Conservation (phyloP, 2,888 invertebrate genomes). For the Keiferia lycopersicella region DNA sequence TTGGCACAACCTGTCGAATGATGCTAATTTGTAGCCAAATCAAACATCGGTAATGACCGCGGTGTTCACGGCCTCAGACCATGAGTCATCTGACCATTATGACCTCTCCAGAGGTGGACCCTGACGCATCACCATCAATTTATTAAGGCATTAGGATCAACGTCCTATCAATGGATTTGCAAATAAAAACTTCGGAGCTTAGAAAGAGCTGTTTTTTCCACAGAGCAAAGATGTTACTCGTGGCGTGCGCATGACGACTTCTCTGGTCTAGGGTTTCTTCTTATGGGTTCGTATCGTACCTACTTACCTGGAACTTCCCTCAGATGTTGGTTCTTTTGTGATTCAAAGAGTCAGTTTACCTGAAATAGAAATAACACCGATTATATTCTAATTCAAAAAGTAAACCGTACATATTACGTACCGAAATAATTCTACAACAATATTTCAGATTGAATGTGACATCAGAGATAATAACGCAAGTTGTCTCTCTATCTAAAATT, state of each 20-base stretch:
- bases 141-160: conserved; percentile 1
- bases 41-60: background rate
- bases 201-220: too few species aligned
- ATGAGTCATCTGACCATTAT: background rate
- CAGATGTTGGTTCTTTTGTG: background rate
- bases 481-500: too few species aligned
- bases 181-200: too few species aligned
- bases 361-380: background rate
- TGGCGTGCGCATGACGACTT: too few species aligned
- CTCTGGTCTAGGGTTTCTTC: too few species aligned
- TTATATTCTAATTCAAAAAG: background rate
- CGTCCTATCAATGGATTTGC: background rate
- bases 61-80: background rate
- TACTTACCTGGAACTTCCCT: background rate
- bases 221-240: too few species aligned
- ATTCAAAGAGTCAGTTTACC: background rate
- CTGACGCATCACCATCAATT: conserved; percentile 2
- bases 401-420: too few species aligned
- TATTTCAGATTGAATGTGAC: too few species aligned
- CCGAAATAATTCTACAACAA: too few species aligned
- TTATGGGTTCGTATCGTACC: too few species aligned
- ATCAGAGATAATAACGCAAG: too few species aligned
- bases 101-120: background rate
- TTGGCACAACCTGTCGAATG: conserved; percentile 3
- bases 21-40: conserved; percentile 8